A percentile compares a stretch with the other conserved stretches of the same genome.
These are phyloP conservation scores for Ochropacha duplaris DNA, from an alignment of 2,888 invertebrate species.

Conservation along the genomic window DNA sequence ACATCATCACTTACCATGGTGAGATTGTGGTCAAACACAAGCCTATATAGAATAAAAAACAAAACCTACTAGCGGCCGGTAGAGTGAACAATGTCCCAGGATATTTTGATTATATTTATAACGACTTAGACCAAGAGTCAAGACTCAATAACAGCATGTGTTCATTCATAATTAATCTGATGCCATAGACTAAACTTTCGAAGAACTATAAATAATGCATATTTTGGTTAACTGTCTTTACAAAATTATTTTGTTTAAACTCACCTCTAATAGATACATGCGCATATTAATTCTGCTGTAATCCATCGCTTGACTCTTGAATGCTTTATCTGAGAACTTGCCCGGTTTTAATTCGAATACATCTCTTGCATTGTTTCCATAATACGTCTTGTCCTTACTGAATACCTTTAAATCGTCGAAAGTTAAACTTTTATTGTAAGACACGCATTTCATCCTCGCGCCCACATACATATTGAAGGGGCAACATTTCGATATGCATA, in stretches of 20 bases:
- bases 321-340: neutral
- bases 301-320: neutral
- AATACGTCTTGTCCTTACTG: neutral
- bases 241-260: neutral
- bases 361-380: neutral
- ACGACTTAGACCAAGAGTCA: too few relatives aligned
- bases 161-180: too few relatives aligned
- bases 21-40: too few relatives aligned
- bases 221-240: too few relatives aligned
- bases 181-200: too few relatives aligned
- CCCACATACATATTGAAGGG: neutral
- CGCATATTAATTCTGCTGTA: neutral
- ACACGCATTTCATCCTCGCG: neutral
- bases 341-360: neutral
- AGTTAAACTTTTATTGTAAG: neutral
- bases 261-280: conserved; percentile 4
- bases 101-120: too few relatives aligned
- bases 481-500: conserved; percentile 8
- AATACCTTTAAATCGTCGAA: conserved; percentile 1
- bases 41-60: too few relatives aligned
- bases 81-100: too few relatives aligned
- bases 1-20: too few relatives aligned
- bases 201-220: too few relatives aligned
- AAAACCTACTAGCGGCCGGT: too few relatives aligned
- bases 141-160: too few relatives aligned